Evolutionary conservation across 1,140 invertebrate genomes (phyloP).

Genomic region (Formica selysi): DNA sequence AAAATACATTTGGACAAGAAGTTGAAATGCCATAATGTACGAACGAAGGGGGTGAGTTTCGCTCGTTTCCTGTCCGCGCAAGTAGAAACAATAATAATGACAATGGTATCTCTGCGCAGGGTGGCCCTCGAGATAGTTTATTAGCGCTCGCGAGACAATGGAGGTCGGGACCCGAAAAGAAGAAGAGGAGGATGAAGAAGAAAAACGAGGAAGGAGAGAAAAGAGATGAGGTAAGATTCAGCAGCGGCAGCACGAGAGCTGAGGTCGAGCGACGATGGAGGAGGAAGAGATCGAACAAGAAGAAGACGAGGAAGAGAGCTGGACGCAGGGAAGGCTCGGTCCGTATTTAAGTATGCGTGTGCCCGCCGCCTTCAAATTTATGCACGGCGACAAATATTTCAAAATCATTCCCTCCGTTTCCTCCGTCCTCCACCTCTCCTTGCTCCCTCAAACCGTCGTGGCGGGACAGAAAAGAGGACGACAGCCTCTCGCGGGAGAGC

Average conservation of each 20-base stretch:
- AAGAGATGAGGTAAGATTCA: constrained; percentile 77
- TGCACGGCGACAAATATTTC: constrained; percentile 85
- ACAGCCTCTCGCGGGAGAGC: constrained; percentile 63
- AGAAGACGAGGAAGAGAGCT: constrained; percentile 50
- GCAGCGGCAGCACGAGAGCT: constrained; percentile 74
- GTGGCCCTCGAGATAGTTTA: constrained; percentile 84
- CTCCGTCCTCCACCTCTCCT: constrained; percentile 21
- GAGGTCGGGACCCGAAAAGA: constrained; percentile 85
- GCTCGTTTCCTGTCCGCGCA: constrained; percentile 75
- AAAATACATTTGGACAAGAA: constrained; percentile 52
- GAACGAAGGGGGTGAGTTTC: constrained; percentile 48
- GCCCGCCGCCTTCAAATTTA: constrained; percentile 84
- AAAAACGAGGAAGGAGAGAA: constrained; percentile 75
- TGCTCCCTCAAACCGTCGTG: background rate
- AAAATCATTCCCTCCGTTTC: constrained; percentile 79
- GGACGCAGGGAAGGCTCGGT: constrained; percentile 73
- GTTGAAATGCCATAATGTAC: constrained; percentile 81
- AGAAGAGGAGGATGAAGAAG: constrained; percentile 74
- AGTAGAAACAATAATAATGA: constrained; percentile 84
- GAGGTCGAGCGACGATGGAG: constrained; percentile 55
- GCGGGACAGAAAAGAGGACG: constrained; percentile 53
- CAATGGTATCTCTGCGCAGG: constrained; percentile 83
- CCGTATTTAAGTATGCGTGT: constrained; percentile 86
- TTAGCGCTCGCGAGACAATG: constrained; percentile 85
- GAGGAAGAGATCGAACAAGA: constrained; percentile 45